These are phyloP conservation scores for Caenorhabditis wallacei DNA, from an alignment of 2,888 invertebrate genomes.

Conservation along the genomic window DNA sequence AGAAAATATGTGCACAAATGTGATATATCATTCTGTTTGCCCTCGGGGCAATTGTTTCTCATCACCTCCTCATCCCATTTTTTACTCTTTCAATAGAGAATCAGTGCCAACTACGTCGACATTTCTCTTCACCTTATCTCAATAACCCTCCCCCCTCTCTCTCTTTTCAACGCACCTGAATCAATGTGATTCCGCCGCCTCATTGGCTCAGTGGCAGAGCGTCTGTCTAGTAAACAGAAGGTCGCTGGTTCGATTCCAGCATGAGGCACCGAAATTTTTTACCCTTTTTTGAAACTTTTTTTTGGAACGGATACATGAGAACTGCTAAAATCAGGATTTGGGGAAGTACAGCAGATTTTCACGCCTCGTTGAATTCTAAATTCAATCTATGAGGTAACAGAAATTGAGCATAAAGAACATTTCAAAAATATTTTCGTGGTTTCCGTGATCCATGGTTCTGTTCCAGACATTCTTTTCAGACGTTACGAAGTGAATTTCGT, in stretches of 20 bases:
- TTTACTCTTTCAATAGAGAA: not conserved
- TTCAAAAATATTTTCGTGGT: constrained; percentile 23
- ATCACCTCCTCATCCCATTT: constrained; percentile 29
- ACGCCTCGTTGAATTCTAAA: not conserved
- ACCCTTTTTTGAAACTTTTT: not conserved
- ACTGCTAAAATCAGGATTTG: not conserved
- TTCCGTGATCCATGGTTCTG: constrained; percentile 1
- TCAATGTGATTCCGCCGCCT: constrained; percentile 64
- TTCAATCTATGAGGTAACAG: constrained; percentile 26
- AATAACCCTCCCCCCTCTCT: not conserved
- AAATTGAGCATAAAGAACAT: constrained; percentile 27
- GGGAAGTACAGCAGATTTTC: constrained; percentile 28
- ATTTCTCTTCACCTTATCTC: not conserved
- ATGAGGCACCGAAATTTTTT: constrained; percentile 76
- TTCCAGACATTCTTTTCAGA: constrained; percentile 4
- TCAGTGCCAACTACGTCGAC: constrained; percentile 8
- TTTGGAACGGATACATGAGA: not conserved
- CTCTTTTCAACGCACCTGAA: constrained; percentile 7
- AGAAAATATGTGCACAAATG: constrained; percentile 40
- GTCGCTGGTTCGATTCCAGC: constrained; percentile 83
- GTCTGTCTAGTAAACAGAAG: constrained; percentile 83
- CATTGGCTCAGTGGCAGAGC: constrained; percentile 83
- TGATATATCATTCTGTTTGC: constrained; percentile 49
- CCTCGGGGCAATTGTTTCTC: constrained; percentile 59
- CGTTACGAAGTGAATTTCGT: not conserved